A percentile compares a stretch with the other conserved stretches of the same genome.
phyloP scores from a whole-genome alignment of 2,113 vertebrate genomes.

The Ophthalmolycus amberensis region DNA sequence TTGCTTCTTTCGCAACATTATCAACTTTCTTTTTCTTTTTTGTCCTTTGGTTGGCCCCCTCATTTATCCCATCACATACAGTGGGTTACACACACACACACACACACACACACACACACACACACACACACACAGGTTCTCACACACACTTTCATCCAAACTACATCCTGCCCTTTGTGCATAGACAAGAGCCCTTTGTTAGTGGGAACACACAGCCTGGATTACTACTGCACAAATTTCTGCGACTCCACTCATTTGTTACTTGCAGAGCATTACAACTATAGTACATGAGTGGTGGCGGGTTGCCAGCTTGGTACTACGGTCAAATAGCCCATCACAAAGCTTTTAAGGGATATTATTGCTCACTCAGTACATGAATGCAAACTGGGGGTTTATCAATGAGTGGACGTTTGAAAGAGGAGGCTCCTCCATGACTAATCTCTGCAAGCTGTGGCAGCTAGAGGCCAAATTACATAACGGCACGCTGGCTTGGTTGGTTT shows the following conservation, averaged over 20 bases:
- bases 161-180: constrained; percentile 73
- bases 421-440: constrained; percentile 1
- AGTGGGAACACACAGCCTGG: constrained; percentile 57
- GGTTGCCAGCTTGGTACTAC: constrained; percentile 27
- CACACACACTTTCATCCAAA: constrained; percentile 57
- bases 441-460: constrained; percentile 10
- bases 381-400: background rate
- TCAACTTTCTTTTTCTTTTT: constrained; percentile 21
- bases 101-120: constrained; percentile 23
- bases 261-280: constrained; percentile 35
- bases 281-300: constrained; percentile 25
- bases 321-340: constrained; percentile 16
- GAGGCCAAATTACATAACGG: background rate
- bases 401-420: background rate
- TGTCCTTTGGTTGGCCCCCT: constrained; percentile 26
- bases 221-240: constrained; percentile 60
- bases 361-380: constrained; percentile 18
- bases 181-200: constrained; percentile 75
- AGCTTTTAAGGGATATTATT: constrained; percentile 31
- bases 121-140: constrained; percentile 5
- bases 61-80: constrained; percentile 44
- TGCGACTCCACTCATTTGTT: constrained; percentile 39
- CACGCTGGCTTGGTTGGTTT: background rate
- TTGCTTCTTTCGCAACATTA: constrained; percentile 21
- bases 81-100: constrained; percentile 28